These are phyloP conservation scores for Lissonota sp. DNA, from an alignment of 2,888 invertebrate genomes.

Conservation along the genomic window DNA sequence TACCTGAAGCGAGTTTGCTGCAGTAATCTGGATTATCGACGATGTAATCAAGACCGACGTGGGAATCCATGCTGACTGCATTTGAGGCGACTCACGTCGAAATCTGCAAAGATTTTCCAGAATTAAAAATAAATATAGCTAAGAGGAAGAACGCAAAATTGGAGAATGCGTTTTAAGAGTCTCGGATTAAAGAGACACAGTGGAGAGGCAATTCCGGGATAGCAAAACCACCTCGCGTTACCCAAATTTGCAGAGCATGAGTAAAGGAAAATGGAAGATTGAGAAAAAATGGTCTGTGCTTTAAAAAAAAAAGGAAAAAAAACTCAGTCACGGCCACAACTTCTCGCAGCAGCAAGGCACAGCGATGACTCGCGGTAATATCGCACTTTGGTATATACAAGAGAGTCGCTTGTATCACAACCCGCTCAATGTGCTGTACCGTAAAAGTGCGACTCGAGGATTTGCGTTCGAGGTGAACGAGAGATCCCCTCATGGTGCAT, in stretches of 20 bases:
- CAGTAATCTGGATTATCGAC: conserved; percentile 97
- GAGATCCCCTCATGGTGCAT: conserved; percentile 67
- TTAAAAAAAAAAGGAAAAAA: conserved; percentile 1
- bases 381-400: conserved; percentile 43
- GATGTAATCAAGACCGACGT: conserved; percentile 96
- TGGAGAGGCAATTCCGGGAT: neutral
- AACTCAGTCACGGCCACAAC: conserved; percentile 58
- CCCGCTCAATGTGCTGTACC: conserved; percentile 44
- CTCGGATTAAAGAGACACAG: neutral
- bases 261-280: conserved; percentile 19
- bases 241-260: conserved; percentile 51
- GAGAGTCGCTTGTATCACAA: conserved; percentile 24
- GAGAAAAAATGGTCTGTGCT: conserved; percentile 2
- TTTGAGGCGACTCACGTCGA: conserved; percentile 74
- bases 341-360: conserved; percentile 10
- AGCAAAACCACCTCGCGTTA: conserved; percentile 30
- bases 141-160: neutral
- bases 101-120: conserved; percentile 68
- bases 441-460: conserved; percentile 68
- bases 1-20: conserved; percentile 93
- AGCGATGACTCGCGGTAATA: conserved; percentile 60
- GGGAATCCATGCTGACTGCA: conserved; percentile 91
- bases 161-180: neutral
- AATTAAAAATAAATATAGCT: conserved; percentile 1
- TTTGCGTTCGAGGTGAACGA: conserved; percentile 72